These are phyloP conservation scores for Cichladusa arquata DNA, from an alignment of 2,113 vertebrate species.

Conservation along the genomic window DNA sequence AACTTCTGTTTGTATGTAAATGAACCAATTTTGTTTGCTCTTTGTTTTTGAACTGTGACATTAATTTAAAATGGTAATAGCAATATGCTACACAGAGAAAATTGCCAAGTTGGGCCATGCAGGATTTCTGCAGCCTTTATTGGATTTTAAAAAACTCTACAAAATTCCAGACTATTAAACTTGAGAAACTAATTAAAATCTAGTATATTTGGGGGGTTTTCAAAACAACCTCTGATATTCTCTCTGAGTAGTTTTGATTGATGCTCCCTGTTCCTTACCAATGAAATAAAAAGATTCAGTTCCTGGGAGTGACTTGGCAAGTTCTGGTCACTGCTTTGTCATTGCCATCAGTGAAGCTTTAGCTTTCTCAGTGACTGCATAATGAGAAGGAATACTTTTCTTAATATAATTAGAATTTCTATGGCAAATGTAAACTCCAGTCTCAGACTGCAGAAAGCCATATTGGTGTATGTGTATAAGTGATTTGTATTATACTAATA, in stretches of 20 bases:
- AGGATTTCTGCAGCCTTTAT: not conserved
- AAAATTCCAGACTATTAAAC: not conserved
- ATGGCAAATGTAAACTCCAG: not conserved
- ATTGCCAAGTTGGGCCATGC: not conserved
- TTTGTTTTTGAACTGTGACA: not conserved
- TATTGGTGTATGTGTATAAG: not conserved
- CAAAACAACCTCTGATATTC: not conserved
- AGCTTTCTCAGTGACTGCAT: not conserved
- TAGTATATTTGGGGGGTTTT: not conserved
- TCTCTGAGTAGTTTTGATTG: not conserved
- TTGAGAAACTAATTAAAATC: not conserved
- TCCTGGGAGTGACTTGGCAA: not conserved
- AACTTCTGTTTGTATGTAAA: not conserved
- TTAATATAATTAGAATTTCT: not conserved
- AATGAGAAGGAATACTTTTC: not conserved
- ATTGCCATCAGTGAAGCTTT: not conserved
- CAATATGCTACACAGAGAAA: not conserved
- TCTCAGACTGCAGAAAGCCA: not conserved
- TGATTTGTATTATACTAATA: not conserved
- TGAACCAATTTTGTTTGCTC: not conserved
- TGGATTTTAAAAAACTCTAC: not conserved
- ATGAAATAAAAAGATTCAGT: not conserved
- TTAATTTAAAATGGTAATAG: not conserved
- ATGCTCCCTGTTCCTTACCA: not conserved
- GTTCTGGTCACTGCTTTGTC: not conserved